These are phyloP conservation scores for Spodoptera litura DNA, from an alignment of 1,140 invertebrate genomes.

Conservation along the genomic window DNA sequence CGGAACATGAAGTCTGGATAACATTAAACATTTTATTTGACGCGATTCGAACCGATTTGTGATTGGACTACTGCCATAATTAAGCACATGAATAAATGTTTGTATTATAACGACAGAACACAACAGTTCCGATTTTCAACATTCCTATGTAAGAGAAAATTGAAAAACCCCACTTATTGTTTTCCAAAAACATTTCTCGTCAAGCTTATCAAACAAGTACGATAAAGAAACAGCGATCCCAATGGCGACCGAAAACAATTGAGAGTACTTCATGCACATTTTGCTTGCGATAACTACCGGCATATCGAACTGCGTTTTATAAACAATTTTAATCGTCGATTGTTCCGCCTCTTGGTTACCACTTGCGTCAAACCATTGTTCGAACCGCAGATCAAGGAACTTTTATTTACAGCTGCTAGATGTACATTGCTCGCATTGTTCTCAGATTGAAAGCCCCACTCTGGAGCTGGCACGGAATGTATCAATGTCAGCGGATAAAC, in stretches of 20 bases:
- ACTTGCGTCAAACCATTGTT: slow-evolving; percentile 75
- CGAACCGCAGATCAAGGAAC: slow-evolving; percentile 48
- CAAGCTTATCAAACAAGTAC: slow-evolving; percentile 32
- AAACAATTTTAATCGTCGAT: slow-evolving; percentile 80
- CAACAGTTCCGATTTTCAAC: background rate
- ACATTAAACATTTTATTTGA: slow-evolving; percentile 1
- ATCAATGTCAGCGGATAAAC: slow-evolving; percentile 64
- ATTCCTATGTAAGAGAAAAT: background rate
- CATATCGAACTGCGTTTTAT: slow-evolving; percentile 73
- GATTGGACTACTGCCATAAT: slow-evolving; percentile 17
- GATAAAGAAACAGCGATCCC: slow-evolving; percentile 53
- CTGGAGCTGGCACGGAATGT: slow-evolving; percentile 55
- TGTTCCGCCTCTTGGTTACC: slow-evolving; percentile 72
- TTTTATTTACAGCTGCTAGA: slow-evolving; percentile 50
- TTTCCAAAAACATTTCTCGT: background rate
- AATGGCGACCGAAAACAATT: slow-evolving; percentile 58
- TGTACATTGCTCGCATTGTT: slow-evolving; percentile 62
- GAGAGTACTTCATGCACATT: slow-evolving; percentile 49
- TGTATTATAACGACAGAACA: no score
- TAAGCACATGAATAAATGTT: background rate
- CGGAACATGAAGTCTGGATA: slow-evolving; percentile 7
- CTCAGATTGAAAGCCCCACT: slow-evolving; percentile 49
- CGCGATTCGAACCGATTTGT: background rate
- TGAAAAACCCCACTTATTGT: background rate
- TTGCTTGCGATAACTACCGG: slow-evolving; percentile 60